Base-by-base conservation (phyloP, 2,888 invertebrate species). In the Heteromurus nitidus region DNA sequence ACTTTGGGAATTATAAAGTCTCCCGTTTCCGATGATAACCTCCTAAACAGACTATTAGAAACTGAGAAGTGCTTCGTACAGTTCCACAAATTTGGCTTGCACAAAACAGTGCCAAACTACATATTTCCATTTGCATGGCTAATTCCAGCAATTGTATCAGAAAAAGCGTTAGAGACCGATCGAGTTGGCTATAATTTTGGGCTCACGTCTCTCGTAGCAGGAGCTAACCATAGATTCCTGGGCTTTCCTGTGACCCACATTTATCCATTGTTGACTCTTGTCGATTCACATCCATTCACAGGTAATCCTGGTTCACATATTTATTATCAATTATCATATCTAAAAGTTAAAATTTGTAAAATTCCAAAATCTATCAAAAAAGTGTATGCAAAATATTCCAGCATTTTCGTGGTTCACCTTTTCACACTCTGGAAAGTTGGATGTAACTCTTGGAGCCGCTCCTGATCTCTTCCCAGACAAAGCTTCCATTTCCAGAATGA, bases 361-460 rank as follows among this genome's bases (percentile, higher is more conserved):
- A 20, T 50, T 18, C 9, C 13, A 50, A n/a, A 50, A 58, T 50
- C 26, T 28, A 7, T 31, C 30, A 11, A n/a, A 18, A 16, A 31
- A 3, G 18, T 26, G 16, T 68, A 20, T 42, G 18, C 2, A 60
- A 67, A 31, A 42, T 22, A 24, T 68, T 60, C 1, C 58, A 84
- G 84, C 77, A 26, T 84, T 84, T 58, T 82, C 84, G 13, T 84
- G 84, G 84, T 84, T 84, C 60, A 82, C 84, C 2, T 84, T 84
- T 58, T 70, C 84, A 13, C 82, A 84, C 11, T 82, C 82, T 20
- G 73, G 80, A 22, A 84, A 82, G 36, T 55, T 84, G 18, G 81
- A 84, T 28, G 47, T 84, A 5, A 82, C 84, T 1, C 74, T 84
- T 18, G 82, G 74, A 16, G 84, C 74, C 13, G 84, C 84, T 9